Evolutionary conservation across 2,888 invertebrate genomes (phyloP), one percentile per base, ranked within the genome.

Genomic region (Agrotis exclamationis): DNA sequence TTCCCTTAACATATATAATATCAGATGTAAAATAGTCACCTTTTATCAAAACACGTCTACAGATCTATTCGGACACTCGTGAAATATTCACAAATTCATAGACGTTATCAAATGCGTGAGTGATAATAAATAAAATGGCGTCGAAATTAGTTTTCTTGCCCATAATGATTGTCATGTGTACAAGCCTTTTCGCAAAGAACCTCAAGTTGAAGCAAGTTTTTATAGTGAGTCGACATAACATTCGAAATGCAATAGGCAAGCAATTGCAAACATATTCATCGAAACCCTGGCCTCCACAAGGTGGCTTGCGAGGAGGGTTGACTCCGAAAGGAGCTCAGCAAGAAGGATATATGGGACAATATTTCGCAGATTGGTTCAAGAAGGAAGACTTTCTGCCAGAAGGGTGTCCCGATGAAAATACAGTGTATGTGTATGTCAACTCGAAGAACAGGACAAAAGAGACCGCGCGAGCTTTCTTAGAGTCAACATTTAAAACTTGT

Each of bases 301-400:
- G 9, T 33, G 74, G 71, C 3, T 3, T 45, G 1, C 20, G 1
- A 0, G 84, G 76, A 28, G 2, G n/a, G 1, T 51, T 84, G 54
- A 82, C 84, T 1, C 47, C 50, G 3, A 80, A 63, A 65, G 84
- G 84, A 54, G 69, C 58, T n/a, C 28, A 48, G 22, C 11, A 74
- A 24, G 84, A 84, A 74, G 63, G 77, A 4, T 71, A 77, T n/a
- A 79, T 84, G 74, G 84, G 80, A 1, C 67, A 79, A 70, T 84
- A 83, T 56, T 81, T 84, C 51, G 39, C 57, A 18, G 45, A 81
- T 14, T 84, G 84, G 84, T 81, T 84, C 7, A 63, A 73, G 56
- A 65, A 71, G 24, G 70, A 77, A 68, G 13, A 66, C 2, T 70
- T 84, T 45, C 44, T 84, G 11, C 13, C n/a, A 13, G 64, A 78